These are phyloP conservation scores for Charaxes varanes DNA, from an alignment of 1,140 invertebrate genomes.

Conservation along the genomic window DNA sequence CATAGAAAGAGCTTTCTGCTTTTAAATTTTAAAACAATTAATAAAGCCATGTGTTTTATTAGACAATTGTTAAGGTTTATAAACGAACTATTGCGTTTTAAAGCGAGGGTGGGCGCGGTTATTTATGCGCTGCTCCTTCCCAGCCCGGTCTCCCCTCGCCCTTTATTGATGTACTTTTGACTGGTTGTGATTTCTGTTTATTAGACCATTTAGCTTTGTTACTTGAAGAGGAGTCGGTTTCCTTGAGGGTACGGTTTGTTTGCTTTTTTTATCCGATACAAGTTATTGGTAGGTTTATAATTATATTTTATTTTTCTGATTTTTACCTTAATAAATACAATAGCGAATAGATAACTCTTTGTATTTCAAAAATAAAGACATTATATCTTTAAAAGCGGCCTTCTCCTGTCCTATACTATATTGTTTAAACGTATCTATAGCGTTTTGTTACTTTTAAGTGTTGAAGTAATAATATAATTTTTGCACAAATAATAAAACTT, in stretches of 20 bases:
- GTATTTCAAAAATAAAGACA: no score
- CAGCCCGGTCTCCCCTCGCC: constrained; percentile 30
- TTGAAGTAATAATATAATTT: no score
- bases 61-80: constrained; percentile 8
- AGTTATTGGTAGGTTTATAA: not conserved
- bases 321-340: no score
- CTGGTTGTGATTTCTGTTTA: constrained; percentile 62
- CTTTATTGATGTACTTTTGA: constrained; percentile 65
- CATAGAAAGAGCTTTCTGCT: no score
- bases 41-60: constrained; percentile 1
- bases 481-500: no score
- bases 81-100: constrained; percentile 21
- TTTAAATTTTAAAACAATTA: no score
- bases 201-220: constrained; percentile 54
- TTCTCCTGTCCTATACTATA: no score
- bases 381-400: no score
- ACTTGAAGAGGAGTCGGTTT: constrained; percentile 17
- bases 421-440: no score
- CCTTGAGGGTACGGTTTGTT: constrained; percentile 12
- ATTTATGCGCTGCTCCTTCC: constrained; percentile 49
- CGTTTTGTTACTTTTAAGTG: no score
- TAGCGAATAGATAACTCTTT: no score
- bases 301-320: not conserved
- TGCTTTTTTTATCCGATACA: constrained; percentile 5
- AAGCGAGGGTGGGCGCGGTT: constrained; percentile 20